Conservation (phyloP, 2,113 vertebrate species). For the Rhagologus leucostigma region DNA sequence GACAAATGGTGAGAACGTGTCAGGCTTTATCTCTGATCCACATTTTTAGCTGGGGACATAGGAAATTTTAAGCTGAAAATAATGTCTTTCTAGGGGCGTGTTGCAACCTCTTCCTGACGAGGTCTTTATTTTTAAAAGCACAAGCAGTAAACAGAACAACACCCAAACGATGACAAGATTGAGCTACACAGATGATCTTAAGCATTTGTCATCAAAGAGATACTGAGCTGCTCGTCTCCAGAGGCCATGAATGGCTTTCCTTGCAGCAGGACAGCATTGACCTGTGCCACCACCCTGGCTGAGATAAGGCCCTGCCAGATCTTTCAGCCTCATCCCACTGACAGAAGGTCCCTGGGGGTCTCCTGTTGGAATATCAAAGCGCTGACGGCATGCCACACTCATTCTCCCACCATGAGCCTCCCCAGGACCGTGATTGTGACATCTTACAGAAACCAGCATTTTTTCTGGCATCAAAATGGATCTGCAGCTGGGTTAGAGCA, state of each 20-base stretch:
- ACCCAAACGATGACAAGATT: constrained; percentile 8
- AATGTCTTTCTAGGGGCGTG: constrained; percentile 11
- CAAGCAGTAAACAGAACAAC: constrained; percentile 36
- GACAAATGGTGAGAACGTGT: constrained; percentile 62
- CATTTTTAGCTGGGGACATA: constrained; percentile 51
- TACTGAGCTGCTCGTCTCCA: background rate
- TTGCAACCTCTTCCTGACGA: constrained; percentile 41
- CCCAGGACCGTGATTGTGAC: background rate
- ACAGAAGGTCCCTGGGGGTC: background rate
- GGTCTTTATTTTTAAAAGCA: constrained; percentile 14
- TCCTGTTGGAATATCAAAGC: background rate
- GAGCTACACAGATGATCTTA: background rate
- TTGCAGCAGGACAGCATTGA: background rate
- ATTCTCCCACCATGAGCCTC: background rate
- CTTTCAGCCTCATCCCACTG: background rate
- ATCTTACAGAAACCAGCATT: background rate
- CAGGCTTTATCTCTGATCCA: constrained; percentile 49
- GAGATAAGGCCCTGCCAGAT: background rate
- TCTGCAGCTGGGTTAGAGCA: background rate
- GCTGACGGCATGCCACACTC: background rate
- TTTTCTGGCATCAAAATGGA: background rate
- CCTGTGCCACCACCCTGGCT: background rate
- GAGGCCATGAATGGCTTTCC: background rate
- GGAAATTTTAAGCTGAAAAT: constrained; percentile 63
- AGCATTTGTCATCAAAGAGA: background rate